phyloP scores from a whole-genome alignment of 2,888 invertebrate genomes.

The Syritta pipiens region DNA sequence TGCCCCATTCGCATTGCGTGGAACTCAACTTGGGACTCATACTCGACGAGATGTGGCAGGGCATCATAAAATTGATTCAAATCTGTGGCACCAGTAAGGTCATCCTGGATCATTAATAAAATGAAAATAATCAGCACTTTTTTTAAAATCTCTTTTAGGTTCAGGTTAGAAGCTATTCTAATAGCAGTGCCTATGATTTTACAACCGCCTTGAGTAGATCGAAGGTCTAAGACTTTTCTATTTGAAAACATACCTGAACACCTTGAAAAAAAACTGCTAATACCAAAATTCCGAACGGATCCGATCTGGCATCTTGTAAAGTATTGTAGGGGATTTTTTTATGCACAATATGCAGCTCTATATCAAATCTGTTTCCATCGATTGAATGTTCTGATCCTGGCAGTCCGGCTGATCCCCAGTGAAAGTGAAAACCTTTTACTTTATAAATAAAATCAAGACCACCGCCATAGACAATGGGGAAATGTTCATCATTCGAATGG shows the following conservation, averaged over 20 bases:
- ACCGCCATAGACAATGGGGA: constrained; percentile 26
- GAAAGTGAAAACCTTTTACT: constrained; percentile 70
- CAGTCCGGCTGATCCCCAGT: constrained; percentile 70
- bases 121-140: neutral
- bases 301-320: constrained; percentile 28
- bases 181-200: too few relatives aligned
- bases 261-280: constrained; percentile 46
- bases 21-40: constrained; percentile 25
- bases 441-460: constrained; percentile 22
- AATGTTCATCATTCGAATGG: neutral
- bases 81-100: neutral
- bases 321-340: constrained; percentile 52
- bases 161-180: too few relatives aligned
- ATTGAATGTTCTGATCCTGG: constrained; percentile 71
- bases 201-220: too few relatives aligned
- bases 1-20: constrained; percentile 47
- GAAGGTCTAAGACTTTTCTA: neutral
- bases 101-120: constrained; percentile 34
- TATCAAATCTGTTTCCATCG: constrained; percentile 67
- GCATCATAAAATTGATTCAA: constrained; percentile 43
- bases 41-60: constrained; percentile 26
- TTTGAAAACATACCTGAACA: constrained; percentile 23
- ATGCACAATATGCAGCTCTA: constrained; percentile 71
- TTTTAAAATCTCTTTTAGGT: too few relatives aligned
- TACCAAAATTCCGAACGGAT: constrained; percentile 41